These are phyloP conservation scores for Bucco capensis DNA, from an alignment of 2,113 vertebrate species.

Conservation along the genomic window DNA sequence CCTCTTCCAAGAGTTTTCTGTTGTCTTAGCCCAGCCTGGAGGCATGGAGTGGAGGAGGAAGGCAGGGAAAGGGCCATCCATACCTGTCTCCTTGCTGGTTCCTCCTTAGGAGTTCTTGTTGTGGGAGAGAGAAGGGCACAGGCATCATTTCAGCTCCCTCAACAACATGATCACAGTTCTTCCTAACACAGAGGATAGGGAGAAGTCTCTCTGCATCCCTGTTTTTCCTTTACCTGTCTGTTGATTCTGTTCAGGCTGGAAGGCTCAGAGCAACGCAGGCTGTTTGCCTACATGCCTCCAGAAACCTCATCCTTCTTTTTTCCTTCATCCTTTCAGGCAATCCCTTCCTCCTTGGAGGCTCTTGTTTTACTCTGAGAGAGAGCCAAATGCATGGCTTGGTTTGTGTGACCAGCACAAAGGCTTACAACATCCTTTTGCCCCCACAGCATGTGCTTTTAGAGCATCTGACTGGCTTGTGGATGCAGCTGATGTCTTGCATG, in stretches of 20 bases:
- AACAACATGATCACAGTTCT: background rate
- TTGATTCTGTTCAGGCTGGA: background rate
- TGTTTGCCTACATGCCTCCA: background rate
- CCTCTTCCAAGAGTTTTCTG: background rate
- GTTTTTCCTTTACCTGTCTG: background rate
- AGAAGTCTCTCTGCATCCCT: background rate
- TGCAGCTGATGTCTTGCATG: background rate
- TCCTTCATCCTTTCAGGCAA: background rate
- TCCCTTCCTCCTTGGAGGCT: background rate
- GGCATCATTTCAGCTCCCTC: background rate
- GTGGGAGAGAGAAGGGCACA: background rate
- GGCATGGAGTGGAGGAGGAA: slow-evolving; percentile 23
- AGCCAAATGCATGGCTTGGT: background rate
- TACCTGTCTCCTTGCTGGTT: background rate
- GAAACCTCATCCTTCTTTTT: background rate
- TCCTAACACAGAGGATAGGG: background rate
- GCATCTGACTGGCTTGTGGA: too few relatives aligned
- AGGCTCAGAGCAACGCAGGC: background rate
- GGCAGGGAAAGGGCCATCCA: slow-evolving; percentile 6
- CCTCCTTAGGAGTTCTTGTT: background rate
- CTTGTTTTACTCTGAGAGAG: background rate
- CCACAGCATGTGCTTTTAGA: too few relatives aligned
- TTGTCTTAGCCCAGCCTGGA: background rate
- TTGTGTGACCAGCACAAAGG: background rate
- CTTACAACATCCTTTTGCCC: background rate